Percentiles rank a stretch among this genome's conserved stretches.
Conservation (phyloP, 2,888 invertebrate genomes). For the Heteropelma amictum region DNA sequence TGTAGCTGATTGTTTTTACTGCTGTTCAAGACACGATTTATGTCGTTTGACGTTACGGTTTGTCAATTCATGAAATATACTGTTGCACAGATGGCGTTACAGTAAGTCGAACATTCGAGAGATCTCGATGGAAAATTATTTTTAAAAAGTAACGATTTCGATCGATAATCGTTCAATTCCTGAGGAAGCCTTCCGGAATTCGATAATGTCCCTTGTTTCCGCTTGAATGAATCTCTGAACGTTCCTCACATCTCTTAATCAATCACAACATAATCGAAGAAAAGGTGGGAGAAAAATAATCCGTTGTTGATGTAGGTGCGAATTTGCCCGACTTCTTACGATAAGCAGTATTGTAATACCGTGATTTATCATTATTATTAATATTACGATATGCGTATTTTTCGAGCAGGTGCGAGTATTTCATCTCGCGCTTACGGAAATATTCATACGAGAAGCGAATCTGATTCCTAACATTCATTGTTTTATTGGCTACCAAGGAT, state of each 20-base stretch:
- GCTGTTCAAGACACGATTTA: no score
- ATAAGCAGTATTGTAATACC: constrained; percentile 25
- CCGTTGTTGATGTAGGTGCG: constrained; percentile 35
- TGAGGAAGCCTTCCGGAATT: background rate
- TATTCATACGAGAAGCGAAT: constrained; percentile 1
- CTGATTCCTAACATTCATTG: constrained; percentile 46
- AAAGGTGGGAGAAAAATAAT: constrained; percentile 6
- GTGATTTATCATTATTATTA: constrained; percentile 21
- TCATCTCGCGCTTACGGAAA: background rate
- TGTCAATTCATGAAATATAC: no score
- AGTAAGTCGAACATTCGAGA: no score
- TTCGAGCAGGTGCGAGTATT: constrained; percentile 27
- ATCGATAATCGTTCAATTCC: background rate
- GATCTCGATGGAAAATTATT: no score
- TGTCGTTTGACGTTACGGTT: no score
- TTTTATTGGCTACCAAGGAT: constrained; percentile 44
- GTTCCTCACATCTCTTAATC: constrained; percentile 36
- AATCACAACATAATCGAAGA: constrained; percentile 25
- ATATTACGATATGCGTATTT: constrained; percentile 39
- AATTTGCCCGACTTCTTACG: background rate
- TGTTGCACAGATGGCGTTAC: no score
- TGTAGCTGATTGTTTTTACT: background rate
- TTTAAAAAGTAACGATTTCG: background rate
- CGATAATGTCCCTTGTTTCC: background rate
- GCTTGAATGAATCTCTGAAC: constrained; percentile 11